phyloP scores from a whole-genome alignment of 2,888 invertebrate genomes.

The Lampropteryx suffumata region DNA sequence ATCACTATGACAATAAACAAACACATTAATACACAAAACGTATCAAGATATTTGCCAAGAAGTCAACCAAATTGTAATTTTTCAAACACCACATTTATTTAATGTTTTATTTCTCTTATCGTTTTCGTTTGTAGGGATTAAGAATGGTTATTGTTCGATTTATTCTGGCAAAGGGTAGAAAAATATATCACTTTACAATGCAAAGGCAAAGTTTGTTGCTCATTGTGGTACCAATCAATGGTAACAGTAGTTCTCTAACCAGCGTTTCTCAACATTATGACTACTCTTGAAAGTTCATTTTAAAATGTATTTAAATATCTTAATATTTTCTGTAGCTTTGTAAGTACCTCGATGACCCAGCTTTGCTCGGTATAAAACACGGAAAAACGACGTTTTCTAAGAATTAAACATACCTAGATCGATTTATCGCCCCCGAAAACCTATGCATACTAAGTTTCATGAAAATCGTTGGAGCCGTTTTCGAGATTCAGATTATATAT shows the following conservation, averaged over 20 bases:
- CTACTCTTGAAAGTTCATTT: too few species aligned
- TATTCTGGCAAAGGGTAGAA: constrained; percentile 60
- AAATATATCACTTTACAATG: constrained; percentile 80
- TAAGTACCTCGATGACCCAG: too few species aligned
- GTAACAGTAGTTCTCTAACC: constrained; percentile 51
- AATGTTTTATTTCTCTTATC: constrained; percentile 41
- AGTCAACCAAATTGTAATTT: constrained; percentile 74
- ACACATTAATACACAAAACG: constrained; percentile 54
- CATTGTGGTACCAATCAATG: constrained; percentile 76
- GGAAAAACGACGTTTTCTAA: too few species aligned
- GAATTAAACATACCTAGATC: too few species aligned
- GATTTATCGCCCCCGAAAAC: too few species aligned
- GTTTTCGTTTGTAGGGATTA: constrained; percentile 49
- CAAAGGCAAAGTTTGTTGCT: constrained; percentile 66
- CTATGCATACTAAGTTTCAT: too few species aligned
- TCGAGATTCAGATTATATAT: too few species aligned
- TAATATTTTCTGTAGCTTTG: too few species aligned
- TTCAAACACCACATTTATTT: constrained; percentile 59
- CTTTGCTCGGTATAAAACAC: too few species aligned
- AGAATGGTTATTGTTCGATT: constrained; percentile 52
- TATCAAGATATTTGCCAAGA: constrained; percentile 48
- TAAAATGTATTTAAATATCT: too few species aligned
- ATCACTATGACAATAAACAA: constrained; percentile 44
- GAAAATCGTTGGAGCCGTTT: too few species aligned
- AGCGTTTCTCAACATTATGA: constrained; percentile 53